These are phyloP conservation scores for Lonchura striata DNA, from an alignment of 2,113 vertebrate species.

Conservation along the genomic window DNA sequence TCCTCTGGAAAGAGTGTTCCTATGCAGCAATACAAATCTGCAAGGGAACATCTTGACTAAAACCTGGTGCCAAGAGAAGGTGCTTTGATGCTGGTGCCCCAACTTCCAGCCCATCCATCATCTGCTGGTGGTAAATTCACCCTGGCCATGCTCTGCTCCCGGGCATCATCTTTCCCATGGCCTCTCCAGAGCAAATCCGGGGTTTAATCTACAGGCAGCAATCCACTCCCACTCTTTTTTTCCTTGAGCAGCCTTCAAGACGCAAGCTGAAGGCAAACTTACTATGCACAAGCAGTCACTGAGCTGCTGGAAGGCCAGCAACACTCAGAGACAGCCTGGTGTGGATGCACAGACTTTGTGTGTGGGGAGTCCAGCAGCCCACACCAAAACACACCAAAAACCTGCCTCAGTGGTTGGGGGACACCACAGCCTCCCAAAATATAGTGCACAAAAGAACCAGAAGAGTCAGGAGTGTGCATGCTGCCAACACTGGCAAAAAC, in stretches of 20 bases:
- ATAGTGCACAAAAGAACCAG: not conserved
- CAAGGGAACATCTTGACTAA: not conserved
- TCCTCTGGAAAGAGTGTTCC: not conserved
- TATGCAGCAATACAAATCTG: not conserved
- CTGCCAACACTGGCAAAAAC: not conserved
- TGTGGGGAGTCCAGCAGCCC: not conserved
- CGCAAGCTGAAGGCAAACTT: not conserved
- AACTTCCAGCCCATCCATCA: not conserved
- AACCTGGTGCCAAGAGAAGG: not conserved
- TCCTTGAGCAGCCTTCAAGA: not conserved
- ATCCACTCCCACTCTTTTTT: not conserved
- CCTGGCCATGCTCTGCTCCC: not conserved
- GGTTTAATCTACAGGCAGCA: not conserved
- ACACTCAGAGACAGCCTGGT: accelerated
- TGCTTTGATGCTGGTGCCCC: not conserved
- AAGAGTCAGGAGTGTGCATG: not conserved
- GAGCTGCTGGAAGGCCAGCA: not conserved
- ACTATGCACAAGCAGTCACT: accelerated
- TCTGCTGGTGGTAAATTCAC: not conserved
- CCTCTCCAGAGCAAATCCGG: not conserved
- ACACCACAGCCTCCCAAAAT: not conserved
- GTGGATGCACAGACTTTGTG: not conserved
- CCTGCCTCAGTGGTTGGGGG: not conserved
- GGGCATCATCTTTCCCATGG: not conserved
- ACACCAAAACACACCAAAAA: not conserved